Conservation (phyloP, 1,140 invertebrate genomes). For the Venturia canescens region DNA sequence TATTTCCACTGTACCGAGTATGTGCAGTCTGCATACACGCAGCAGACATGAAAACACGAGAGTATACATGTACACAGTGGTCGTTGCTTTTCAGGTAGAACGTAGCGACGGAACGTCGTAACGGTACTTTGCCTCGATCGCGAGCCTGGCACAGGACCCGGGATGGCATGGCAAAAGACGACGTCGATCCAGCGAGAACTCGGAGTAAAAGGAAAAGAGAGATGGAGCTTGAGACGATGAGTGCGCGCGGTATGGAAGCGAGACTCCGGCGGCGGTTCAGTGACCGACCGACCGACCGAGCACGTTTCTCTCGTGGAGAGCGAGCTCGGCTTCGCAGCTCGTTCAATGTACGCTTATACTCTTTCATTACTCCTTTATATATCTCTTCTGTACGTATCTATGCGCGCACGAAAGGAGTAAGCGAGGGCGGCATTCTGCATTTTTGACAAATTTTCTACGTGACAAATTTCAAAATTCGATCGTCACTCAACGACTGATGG, state of each 20-base stretch:
- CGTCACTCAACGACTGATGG: not conserved
- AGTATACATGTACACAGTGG: constrained; percentile 3
- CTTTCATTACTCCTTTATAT: constrained; percentile 3
- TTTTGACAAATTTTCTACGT: not conserved
- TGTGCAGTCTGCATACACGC: not conserved
- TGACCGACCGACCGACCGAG: constrained; percentile 65
- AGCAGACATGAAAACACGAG: not conserved
- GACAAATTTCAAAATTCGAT: not conserved
- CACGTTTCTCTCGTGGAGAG: constrained; percentile 52
- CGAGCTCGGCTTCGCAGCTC: constrained; percentile 56
- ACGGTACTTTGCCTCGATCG: constrained; percentile 56
- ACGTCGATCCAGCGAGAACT: constrained; percentile 48
- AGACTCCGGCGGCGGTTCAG: constrained; percentile 61
- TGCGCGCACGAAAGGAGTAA: not conserved
- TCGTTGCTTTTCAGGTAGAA: constrained; percentile 47
- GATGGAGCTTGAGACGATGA: constrained; percentile 36
- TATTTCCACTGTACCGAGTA: not conserved
- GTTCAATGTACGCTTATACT: not conserved
- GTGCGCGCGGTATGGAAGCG: constrained; percentile 59
- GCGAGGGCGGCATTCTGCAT: not conserved
- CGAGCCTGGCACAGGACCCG: constrained; percentile 40
- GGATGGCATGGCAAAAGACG: constrained; percentile 48
- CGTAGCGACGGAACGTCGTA: constrained; percentile 49
- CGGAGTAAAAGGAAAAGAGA: constrained; percentile 40
- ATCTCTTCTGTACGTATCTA: not conserved